Percentiles rank a stretch among this genome's conserved stretches.
Evolutionary conservation across 23 tunicate species (phyloP).

Genomic region (Ascidia mentula): DNA sequence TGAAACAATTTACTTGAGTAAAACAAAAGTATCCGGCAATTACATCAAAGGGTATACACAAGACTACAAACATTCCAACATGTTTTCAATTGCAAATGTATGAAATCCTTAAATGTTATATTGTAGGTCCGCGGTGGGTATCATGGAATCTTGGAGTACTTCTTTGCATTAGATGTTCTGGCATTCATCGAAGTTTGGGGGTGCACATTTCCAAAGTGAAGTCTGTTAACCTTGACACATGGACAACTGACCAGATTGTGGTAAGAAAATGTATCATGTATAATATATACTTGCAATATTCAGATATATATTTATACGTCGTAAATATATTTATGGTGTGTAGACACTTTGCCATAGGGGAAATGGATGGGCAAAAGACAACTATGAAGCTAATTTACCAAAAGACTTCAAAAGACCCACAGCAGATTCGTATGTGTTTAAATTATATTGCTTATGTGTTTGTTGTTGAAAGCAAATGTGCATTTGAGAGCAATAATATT

Average conservation of each 20-base stretch:
- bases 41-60: no score
- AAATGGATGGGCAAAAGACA: constrained; percentile 96
- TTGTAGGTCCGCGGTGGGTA: constrained; percentile 93
- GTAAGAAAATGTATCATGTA: no score
- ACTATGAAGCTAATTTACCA: constrained; percentile 83
- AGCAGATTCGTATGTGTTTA: constrained; percentile 63
- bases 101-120: not conserved
- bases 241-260: constrained; percentile 89
- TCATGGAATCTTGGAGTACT: constrained; percentile 97
- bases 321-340: not conserved
- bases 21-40: no score
- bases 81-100: not conserved
- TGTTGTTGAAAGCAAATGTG: not conserved
- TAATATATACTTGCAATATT: not conserved
- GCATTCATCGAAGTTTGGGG: constrained; percentile 93
- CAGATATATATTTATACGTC: not conserved
- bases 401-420: constrained; percentile 57
- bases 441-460: not conserved
- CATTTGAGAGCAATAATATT: no score
- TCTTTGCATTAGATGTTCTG: constrained; percentile 96
- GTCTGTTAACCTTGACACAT: constrained; percentile 95
- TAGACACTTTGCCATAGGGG: constrained; percentile 91
- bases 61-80: no score
- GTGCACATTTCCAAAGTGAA: constrained; percentile 98
- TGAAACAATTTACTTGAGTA: no score